Conservation (phyloP, 2,797 vertebrate species). For the Chrosomus eos region DNA sequence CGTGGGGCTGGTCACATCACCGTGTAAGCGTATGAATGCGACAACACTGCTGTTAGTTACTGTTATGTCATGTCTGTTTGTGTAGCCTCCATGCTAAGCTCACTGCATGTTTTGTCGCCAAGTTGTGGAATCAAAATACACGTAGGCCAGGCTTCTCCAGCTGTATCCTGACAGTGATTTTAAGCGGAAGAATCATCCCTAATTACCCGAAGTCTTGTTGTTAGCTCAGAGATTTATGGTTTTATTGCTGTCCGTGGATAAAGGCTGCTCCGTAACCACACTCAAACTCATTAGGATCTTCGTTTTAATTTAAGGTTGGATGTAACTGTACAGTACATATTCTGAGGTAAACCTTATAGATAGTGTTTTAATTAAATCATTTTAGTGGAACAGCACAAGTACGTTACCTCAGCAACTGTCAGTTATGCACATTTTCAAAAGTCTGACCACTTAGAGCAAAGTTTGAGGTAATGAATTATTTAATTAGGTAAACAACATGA, state of each 20-base stretch:
- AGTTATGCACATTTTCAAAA: neutral
- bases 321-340: neutral
- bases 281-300: slow-evolving; percentile 35
- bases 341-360: neutral
- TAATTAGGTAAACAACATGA: neutral
- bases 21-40: slow-evolving; percentile 84
- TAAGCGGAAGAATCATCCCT: slow-evolving; percentile 37
- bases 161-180: slow-evolving; percentile 20
- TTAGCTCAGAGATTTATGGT: slow-evolving; percentile 45
- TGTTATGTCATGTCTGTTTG: slow-evolving; percentile 45
- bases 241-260: slow-evolving; percentile 42
- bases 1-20: slow-evolving; percentile 97
- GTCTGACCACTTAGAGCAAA: neutral
- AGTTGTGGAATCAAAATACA: slow-evolving; percentile 35
- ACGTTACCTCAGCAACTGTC: neutral
- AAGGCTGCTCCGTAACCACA: slow-evolving; percentile 35
- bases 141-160: slow-evolving; percentile 39
- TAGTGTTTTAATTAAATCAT: neutral
- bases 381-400: neutral
- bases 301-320: slow-evolving; percentile 17
- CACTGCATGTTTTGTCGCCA: slow-evolving; percentile 52
- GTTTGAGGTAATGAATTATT: neutral
- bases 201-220: slow-evolving; percentile 12
- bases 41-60: slow-evolving; percentile 39
- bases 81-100: slow-evolving; percentile 54